A percentile compares a stretch with the other conserved stretches of the same genome.
Conservation (phyloP, 30 jellyfish, hydroid and myxozoan genomes). For the Mastigias papua region DNA sequence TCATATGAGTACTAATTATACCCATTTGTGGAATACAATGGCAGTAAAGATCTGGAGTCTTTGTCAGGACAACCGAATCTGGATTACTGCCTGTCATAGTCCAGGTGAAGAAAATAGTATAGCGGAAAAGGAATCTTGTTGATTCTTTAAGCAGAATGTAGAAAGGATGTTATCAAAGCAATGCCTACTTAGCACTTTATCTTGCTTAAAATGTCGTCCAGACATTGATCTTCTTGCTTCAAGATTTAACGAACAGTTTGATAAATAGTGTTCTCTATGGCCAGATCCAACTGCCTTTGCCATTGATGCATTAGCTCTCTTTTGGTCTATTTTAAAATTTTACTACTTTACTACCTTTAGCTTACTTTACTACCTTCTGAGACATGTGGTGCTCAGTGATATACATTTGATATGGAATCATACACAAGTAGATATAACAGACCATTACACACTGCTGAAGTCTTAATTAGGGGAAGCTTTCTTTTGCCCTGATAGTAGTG, state of each 20-base stretch:
- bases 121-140: conserved; percentile 49
- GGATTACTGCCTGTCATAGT: conserved; percentile 51
- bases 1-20: conserved; percentile 48
- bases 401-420: conserved; percentile 12
- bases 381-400: too few species aligned
- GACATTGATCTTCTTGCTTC: conserved; percentile 56
- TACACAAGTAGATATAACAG: conserved; percentile 39
- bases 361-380: too few species aligned
- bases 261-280: conserved; percentile 37
- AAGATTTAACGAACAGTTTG: conserved; percentile 31
- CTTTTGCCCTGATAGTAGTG: conserved; percentile 8
- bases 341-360: conserved; percentile 61
- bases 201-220: not conserved
- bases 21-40: conserved; percentile 16
- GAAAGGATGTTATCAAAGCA: conserved; percentile 44
- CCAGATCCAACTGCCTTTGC: conserved; percentile 60
- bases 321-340: conserved; percentile 1
- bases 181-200: not conserved
- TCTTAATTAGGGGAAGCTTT: not conserved
- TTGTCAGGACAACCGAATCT: conserved; percentile 11
- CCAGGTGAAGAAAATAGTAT: conserved; percentile 40
- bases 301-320: conserved; percentile 33
- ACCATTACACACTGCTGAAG: conserved; percentile 15
- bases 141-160: conserved; percentile 10
- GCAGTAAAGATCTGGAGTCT: conserved; percentile 30